Base-by-base conservation (phyloP, 23 tunicate genomes). In the Diplosoma virens region DNA sequence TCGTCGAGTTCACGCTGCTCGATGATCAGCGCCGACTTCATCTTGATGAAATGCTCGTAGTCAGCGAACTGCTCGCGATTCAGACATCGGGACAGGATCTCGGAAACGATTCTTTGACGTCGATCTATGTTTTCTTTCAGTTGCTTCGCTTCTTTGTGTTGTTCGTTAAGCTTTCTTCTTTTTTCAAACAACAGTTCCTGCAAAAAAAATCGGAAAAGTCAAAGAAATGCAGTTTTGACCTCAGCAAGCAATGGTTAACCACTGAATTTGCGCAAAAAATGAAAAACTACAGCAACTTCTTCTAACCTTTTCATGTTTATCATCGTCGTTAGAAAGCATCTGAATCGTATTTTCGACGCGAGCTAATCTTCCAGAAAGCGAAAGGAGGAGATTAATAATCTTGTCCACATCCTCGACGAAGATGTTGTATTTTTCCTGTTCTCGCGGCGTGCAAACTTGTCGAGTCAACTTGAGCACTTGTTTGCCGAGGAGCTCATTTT, bases 41-140 rank as follows among this genome's bases (percentile, higher is more conserved):
- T 89, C 66, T 83, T 83, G 77, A 89, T 83, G 81, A 78, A 89
- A 66, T 89, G 96, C 81, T 89, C 96, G 96, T 79, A 89, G 47
- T 82, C 88, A 53, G 81, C 84, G 52, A 79, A 89, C 83, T 89
- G 81, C 31, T 89, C 96, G 25, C 70, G 84, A 67, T 83, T 37
- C n/a, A 89, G 63, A 63, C 71, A 50, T 17, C 65, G 6, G 25
- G 84, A 80, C 5, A 89, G 88, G 3, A 72, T 89, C 66, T 89
- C 87, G 26, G 88, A 89, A 1, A 89, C 86, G 31, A 59, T 27
- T 41, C 78, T 78, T 58, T 89, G 96, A 59, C 82, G 77, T 21
- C 70, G 59, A 75, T 89, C 87, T 23, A 83, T 86, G 61, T 89
- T 80, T 56, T 82, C 86, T 65, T 89, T 89, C 61, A 89, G 58